Base-by-base conservation (phyloP, 2,888 invertebrate genomes). In the Tanytarsus gracilentus region DNA sequence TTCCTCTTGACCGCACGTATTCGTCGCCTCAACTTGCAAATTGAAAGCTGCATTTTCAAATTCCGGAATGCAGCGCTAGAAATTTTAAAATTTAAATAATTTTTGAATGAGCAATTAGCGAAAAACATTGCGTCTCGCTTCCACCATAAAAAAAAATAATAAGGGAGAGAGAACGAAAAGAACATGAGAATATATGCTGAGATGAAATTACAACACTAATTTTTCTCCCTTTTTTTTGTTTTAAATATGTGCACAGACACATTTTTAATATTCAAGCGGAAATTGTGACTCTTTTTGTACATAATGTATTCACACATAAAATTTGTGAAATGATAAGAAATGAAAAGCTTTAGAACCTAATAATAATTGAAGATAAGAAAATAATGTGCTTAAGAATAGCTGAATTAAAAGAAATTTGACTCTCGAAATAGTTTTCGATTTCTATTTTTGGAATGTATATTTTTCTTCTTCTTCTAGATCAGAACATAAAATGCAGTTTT, bases 21-120 rank as follows among this genome's bases (percentile, higher is more conserved):
- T 97, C 14, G 96, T 95, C 8, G 92, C 89, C 65, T 95, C 92
- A 73, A 97, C 91, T 64, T 81, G 79, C 59, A 89, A 80, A 71
- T 86, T 84, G 75, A 88, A 98, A 7, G 97, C 98, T 4, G 96
- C 95, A 71, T 98, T 98, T 71, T 90, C 92, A 75, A 98, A 98
- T 67, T 91, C 91, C 0, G 98, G 97, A 68, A 93, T 86, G 74
- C 98, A 98, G 77, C 89, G 82, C 89, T 93, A 80, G 5, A 78
- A 77, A 4, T 9, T 23, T 11, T 3, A 21, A 44, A 21, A 18
- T 23, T 18, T 44, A 23, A 23, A 23, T 5, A 23, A 44, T 23
- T 36, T 8, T 14, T 14, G n/a, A 3, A 23, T 18, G 16, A n/a
- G n/a, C n/a, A n/a, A n/a, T n/a, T n/a, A n/a, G n/a, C n/a, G n/a